These are phyloP conservation scores for Siniperca scherzeri DNA, from an alignment of 2,797 vertebrate species.

Conservation along the genomic window DNA sequence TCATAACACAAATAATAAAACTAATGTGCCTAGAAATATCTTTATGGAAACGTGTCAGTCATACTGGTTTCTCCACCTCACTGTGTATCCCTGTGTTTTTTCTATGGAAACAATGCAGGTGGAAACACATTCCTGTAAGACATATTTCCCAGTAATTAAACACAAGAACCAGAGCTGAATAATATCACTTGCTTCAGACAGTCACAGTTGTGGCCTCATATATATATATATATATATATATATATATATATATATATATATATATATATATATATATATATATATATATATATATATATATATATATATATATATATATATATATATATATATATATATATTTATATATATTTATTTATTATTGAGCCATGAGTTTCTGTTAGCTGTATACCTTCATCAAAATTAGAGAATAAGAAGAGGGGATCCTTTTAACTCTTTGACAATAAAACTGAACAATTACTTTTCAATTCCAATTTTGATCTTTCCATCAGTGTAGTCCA, in stretches of 20 bases:
- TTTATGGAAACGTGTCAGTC: background rate
- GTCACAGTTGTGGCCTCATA: background rate
- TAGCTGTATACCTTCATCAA: background rate
- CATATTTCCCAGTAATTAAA: background rate
- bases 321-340: too few species aligned
- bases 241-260: too few species aligned
- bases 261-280: too few species aligned
- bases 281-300: too few species aligned
- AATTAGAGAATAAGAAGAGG: background rate
- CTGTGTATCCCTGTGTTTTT: background rate
- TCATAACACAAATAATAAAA: slow-evolving; percentile 21
- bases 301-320: too few species aligned
- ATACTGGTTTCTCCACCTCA: slow-evolving; percentile 45
- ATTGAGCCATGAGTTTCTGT: background rate
- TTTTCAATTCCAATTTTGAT: slow-evolving; percentile 92
- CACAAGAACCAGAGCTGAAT: slow-evolving; percentile 2
- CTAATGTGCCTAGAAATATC: background rate
- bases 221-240: too few species aligned
- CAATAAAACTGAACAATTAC: slow-evolving; percentile 77
- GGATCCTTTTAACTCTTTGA: accelerated
- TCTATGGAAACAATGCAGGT: slow-evolving; percentile 12
- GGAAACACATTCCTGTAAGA: slow-evolving; percentile 7
- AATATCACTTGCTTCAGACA: background rate
- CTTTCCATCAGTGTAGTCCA: slow-evolving; percentile 82
- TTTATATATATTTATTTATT: too few species aligned